Percentiles rank a stretch among this genome's conserved stretches.
These are phyloP conservation scores for Meghimatium bilineatum DNA, from an alignment of 2,888 invertebrate genomes.

Conservation along the genomic window DNA sequence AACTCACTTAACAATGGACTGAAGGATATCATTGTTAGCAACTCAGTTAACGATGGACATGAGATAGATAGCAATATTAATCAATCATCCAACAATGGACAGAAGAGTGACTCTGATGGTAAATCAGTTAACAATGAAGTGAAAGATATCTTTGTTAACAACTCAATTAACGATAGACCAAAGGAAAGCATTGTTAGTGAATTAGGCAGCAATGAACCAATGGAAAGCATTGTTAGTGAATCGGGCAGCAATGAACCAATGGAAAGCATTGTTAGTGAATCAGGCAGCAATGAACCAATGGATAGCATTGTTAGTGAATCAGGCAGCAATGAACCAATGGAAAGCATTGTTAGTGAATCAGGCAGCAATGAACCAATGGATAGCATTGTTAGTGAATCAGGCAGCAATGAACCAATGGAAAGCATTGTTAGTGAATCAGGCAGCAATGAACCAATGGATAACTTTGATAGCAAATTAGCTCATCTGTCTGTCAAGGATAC, in stretches of 20 bases:
- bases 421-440: neutral
- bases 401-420: neutral
- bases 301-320: no score
- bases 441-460: conserved; percentile 6
- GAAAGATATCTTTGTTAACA: neutral
- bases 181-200: neutral
- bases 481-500: no score
- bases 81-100: neutral
- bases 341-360: neutral
- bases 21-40: neutral
- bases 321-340: neutral
- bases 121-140: neutral
- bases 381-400: no score
- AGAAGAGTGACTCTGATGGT: neutral
- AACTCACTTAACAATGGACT: neutral
- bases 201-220: neutral
- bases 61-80: neutral
- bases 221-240: no score
- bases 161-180: neutral
- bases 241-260: neutral
- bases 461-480: neutral
- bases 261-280: neutral
- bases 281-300: conserved; percentile 3
- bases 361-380: neutral
- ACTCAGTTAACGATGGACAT: neutral